Percentiles rank a stretch among this genome's conserved stretches.
Conservation (phyloP, 2,797 vertebrate genomes). For the Delichon dasypus region DNA sequence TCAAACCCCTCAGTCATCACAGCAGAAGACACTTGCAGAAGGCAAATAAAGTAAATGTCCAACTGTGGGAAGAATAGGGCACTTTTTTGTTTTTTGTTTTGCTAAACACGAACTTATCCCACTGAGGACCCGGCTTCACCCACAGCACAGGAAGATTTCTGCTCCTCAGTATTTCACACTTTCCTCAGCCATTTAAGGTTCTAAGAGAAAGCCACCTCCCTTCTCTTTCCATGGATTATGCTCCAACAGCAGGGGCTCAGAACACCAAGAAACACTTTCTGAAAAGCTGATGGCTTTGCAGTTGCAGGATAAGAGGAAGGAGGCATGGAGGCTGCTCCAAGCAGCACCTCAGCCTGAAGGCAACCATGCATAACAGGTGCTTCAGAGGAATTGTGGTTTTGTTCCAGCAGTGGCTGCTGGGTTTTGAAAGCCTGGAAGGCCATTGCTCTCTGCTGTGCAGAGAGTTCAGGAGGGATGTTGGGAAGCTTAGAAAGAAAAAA, state of each 20-base stretch:
- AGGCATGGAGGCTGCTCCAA: background rate
- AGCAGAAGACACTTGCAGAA: background rate
- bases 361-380: background rate
- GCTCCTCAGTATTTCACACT: background rate
- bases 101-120: background rate
- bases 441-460: background rate
- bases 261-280: background rate
- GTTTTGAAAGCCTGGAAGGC: background rate
- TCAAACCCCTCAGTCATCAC: background rate
- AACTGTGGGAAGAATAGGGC: background rate
- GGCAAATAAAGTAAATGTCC: background rate
- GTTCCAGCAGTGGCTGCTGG: background rate
- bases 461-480: background rate
- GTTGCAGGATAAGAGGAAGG: background rate
- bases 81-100: background rate
- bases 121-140: background rate
- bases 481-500: constrained; percentile 19
- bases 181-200: background rate
- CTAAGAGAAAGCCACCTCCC: background rate
- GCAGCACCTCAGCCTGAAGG: background rate
- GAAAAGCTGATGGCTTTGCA: background rate
- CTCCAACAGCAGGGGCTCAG: background rate
- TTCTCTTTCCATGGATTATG: background rate
- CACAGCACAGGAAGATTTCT: background rate
- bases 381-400: background rate